A percentile compares a stretch with the other conserved stretches of the same genome.
Conservation (phyloP, 2,797 vertebrate genomes). For the Cichlasoma orientale region DNA sequence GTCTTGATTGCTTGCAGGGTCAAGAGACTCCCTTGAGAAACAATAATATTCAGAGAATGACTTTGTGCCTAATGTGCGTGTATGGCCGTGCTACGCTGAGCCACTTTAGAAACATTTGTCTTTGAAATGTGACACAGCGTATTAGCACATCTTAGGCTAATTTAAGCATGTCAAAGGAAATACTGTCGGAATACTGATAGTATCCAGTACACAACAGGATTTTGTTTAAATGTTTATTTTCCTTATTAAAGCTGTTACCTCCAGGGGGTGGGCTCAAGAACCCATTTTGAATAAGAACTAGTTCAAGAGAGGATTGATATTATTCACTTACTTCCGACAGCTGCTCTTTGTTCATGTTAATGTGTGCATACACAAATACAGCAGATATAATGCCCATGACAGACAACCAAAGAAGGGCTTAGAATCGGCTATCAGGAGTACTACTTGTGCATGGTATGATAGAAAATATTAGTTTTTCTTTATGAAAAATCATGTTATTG, state of each 20-base stretch:
- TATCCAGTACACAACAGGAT: neutral
- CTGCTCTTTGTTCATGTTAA: neutral
- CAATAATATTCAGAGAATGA: constrained; percentile 27
- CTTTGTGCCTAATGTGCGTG: constrained; percentile 39
- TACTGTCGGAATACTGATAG: neutral
- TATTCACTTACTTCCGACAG: neutral
- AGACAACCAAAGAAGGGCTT: neutral
- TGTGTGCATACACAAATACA: neutral
- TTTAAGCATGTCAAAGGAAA: constrained; percentile 43
- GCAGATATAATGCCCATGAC: neutral
- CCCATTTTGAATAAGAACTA: neutral
- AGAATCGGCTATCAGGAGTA: neutral
- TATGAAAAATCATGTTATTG: neutral
- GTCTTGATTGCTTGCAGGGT: constrained; percentile 20
- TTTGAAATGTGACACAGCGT: constrained; percentile 52
- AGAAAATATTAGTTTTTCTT: neutral
- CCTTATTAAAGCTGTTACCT: constrained; percentile 14
- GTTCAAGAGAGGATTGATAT: neutral
- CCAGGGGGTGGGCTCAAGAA: neutral
- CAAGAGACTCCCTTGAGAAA: constrained; percentile 30
- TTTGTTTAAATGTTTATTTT: neutral
- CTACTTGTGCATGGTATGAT: neutral
- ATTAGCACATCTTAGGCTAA: constrained; percentile 36
- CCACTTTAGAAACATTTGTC: constrained; percentile 48
- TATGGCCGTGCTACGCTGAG: constrained; percentile 23